Base-by-base conservation (phyloP, 2,113 vertebrate species). In the Anser brachyrhynchus region DNA sequence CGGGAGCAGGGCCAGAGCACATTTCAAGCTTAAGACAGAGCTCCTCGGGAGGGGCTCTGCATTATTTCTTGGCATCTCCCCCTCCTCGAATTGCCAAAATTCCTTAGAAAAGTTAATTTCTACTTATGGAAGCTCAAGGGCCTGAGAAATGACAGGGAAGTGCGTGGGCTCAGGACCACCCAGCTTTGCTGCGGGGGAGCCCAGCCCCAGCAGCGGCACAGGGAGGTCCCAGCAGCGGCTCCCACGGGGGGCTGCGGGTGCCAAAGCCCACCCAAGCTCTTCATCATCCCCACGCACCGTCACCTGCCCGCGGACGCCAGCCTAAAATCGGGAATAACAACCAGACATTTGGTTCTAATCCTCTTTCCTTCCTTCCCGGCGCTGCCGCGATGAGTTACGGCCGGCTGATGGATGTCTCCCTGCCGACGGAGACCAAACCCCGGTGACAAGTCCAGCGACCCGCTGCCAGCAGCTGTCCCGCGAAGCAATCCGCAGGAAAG, bases 121-220 rank as follows among this genome's bases (percentile, higher is more conserved):
- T 59, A 90, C 41, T 88, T 75, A 72, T 0, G 21, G 33, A 82
- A 44, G 37, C 58, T 75, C n/a, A 43, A 84, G 80, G 65, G 72
- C 39, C 12, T 52, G 23, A 88, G 67, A 61, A 37, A 19, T 7
- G 10, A 2, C 1, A 41, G 43, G 57, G 87, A 54, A 1, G 4
- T 23, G 66, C 35, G 35, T 43, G 31, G 41, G 71, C 26, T 25
- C 18, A 11, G 66, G 51, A 41, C 65, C 49, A 43, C 18, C 0
- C 0, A 23, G 64, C 23, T 58, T 73, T 13, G 19, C 64, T 23
- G 44, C 0, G 0, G 69, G 46, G 0, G 1, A 67, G 46, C 49
- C 0, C 3, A 6, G 77, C 76, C 35, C 54, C 72, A 64, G 1
- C 66, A 33, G 66, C 35, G 69, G n/a, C 25, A 72, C 59, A 29